Evolutionary conservation across 2,113 vertebrate genomes (phyloP).

Genomic region (Tapirus terrestris): DNA sequence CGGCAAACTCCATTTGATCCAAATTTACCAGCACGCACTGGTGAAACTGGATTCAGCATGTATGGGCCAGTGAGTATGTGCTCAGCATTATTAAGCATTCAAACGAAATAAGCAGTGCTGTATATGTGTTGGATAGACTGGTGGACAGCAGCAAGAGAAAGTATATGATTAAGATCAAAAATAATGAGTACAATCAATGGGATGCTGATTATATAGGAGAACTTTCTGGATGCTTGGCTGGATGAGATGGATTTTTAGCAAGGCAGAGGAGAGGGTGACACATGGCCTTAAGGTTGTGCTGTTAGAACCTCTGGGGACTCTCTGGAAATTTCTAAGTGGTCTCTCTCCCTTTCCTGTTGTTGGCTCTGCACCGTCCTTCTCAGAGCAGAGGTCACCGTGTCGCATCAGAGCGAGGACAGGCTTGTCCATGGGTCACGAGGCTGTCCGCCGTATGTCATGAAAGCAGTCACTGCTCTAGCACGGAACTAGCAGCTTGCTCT

Average conservation of each 20-base stretch:
- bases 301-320: conserved; percentile 26
- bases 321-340: conserved; percentile 75
- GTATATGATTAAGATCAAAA: neutral
- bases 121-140: neutral
- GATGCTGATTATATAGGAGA: neutral
- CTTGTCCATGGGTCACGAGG: conserved; percentile 70
- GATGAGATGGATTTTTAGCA: conserved; percentile 44
- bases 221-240: conserved; percentile 57
- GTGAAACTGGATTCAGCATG: conserved; percentile 18
- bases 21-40: neutral
- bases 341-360: conserved; percentile 11
- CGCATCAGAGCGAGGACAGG: conserved; percentile 43
- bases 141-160: neutral
- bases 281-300: conserved; percentile 39
- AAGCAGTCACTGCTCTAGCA: conserved; percentile 43
- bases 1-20: neutral
- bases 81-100: neutral
- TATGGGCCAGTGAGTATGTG: neutral
- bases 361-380: conserved; percentile 67
- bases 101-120: neutral
- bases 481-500: conserved; percentile 61
- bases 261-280: neutral
- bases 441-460: conserved; percentile 22
- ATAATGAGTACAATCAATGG: neutral
- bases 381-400: neutral